Conservation (phyloP, 2,113 vertebrate genomes). For the Amazona vittata region DNA sequence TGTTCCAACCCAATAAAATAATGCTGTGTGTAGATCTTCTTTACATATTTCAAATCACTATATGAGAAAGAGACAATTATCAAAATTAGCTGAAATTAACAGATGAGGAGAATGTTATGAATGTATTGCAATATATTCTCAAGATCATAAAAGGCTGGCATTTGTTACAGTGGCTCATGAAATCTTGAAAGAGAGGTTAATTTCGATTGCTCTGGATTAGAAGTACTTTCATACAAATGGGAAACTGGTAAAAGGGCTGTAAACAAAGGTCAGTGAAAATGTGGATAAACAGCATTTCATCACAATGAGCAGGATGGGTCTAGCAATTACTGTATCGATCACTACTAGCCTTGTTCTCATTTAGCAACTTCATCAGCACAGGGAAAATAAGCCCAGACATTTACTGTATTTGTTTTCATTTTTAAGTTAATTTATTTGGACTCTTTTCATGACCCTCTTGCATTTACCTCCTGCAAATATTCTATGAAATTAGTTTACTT, state of each 20-base stretch:
- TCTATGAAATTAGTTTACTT: not conserved
- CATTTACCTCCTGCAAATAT: not conserved
- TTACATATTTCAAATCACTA: not conserved
- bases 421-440: not conserved
- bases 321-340: not conserved
- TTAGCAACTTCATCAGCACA: conserved; percentile 27
- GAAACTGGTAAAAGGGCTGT: not conserved
- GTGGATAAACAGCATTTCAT: conserved; percentile 4
- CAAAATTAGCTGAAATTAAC: not conserved
- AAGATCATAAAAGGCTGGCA: not conserved
- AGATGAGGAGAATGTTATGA: not conserved
- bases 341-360: not conserved
- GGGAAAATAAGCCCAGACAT: not conserved
- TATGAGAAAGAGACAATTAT: not conserved
- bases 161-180: not conserved
- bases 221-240: not conserved
- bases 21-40: not conserved
- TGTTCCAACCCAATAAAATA: not conserved
- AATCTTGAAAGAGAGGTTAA: not conserved
- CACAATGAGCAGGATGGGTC: not conserved
- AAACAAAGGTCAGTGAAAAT: conserved; percentile 5
- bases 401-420: not conserved
- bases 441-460: not conserved
- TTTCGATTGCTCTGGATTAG: not conserved
- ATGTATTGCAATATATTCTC: not conserved